Evolutionary conservation across 2,888 invertebrate species (phyloP).

Genomic region (Baronia brevicornis): DNA sequence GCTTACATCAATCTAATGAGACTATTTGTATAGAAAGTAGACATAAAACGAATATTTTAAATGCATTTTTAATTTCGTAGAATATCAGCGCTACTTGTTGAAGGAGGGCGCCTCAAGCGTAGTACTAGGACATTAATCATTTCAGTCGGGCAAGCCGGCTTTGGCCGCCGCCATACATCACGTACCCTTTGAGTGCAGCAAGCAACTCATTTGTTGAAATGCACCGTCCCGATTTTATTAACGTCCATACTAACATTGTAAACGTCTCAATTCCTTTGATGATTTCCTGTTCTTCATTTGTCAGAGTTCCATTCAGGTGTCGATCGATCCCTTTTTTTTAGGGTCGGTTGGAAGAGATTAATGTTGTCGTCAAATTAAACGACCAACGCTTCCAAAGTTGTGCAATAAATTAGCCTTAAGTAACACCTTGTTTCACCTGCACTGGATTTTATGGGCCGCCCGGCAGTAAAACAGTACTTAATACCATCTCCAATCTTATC

Average conservation of each 20-base stretch:
- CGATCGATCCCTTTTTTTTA: constrained; percentile 34
- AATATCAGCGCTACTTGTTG: constrained; percentile 23
- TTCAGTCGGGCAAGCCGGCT: constrained; percentile 33
- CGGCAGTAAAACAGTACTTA: constrained; percentile 29
- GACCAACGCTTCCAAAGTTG: constrained; percentile 46
- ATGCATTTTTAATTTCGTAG: constrained; percentile 36
- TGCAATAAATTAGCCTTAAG: constrained; percentile 72
- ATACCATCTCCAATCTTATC: constrained; percentile 49
- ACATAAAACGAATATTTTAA: no score
- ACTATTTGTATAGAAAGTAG: no score
- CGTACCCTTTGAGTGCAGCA: constrained; percentile 47
- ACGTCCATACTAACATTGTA: constrained; percentile 49
- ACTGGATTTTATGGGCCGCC: constrained; percentile 44
- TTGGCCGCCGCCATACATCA: constrained; percentile 47
- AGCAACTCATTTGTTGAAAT: constrained; percentile 58
- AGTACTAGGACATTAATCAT: constrained; percentile 54
- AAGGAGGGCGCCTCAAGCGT: constrained; percentile 32
- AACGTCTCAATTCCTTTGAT: constrained; percentile 63
- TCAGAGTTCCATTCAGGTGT: constrained; percentile 25
- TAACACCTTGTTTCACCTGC: constrained; percentile 60
- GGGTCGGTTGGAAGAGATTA: constrained; percentile 60
- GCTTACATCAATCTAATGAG: no score
- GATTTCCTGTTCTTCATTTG: constrained; percentile 55
- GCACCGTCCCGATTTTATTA: constrained; percentile 49
- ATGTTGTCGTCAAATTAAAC: constrained; percentile 55